phyloP scores from a whole-genome alignment of 2,888 invertebrate genomes.

The Drosophila barbarae region DNA sequence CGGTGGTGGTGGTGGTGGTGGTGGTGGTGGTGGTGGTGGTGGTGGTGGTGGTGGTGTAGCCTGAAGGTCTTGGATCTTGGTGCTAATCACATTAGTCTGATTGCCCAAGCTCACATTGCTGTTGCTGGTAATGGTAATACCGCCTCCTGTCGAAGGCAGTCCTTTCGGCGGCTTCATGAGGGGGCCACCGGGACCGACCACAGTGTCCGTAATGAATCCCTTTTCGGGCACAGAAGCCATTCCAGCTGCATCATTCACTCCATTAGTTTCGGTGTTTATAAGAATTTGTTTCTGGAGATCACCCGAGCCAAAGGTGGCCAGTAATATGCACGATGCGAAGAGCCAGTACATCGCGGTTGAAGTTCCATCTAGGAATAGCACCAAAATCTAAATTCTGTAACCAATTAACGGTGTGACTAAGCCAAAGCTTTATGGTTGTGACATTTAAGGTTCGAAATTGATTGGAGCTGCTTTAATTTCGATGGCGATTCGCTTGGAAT shows the following conservation, averaged over 20 bases:
- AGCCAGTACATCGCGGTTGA: background rate
- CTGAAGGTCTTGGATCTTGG: background rate
- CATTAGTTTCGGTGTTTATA: background rate
- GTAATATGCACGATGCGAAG: background rate
- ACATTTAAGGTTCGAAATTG: background rate
- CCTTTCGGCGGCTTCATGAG: background rate
- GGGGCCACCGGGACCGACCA: background rate
- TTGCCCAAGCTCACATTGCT: background rate
- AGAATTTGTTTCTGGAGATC: accelerated
- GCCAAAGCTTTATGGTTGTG: background rate
- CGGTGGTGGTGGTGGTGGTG: too few relatives aligned
- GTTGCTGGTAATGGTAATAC: background rate
- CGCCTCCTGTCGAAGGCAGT: background rate
- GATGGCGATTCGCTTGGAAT: background rate
- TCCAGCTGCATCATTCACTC: background rate
- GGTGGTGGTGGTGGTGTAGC: background rate
- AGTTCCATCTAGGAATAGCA: background rate
- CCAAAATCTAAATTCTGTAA: background rate
- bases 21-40: background rate
- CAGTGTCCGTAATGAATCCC: background rate
- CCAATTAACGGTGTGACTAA: constrained; percentile 1
- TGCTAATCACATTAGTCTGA: background rate
- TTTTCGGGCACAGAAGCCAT: background rate
- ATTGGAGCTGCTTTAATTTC: background rate
- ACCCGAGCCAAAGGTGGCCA: background rate